These are phyloP conservation scores for Rhorus exstirpatorius DNA, from an alignment of 2,888 invertebrate species.

Conservation along the genomic window DNA sequence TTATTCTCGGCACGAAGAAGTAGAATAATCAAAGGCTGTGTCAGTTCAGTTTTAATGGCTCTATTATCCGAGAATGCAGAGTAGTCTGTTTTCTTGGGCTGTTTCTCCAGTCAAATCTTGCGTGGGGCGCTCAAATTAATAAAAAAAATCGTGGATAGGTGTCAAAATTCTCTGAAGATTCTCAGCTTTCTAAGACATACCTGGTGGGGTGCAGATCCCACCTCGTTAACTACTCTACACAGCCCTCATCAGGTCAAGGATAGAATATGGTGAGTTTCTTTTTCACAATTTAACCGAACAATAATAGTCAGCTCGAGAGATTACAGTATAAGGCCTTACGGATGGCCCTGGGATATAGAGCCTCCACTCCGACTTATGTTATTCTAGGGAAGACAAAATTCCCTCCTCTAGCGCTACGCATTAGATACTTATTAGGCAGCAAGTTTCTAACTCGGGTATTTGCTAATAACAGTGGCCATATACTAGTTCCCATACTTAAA, in stretches of 20 bases:
- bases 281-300: neutral
- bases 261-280: constrained; percentile 24
- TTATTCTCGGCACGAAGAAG: constrained; percentile 29
- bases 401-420: neutral
- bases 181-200: constrained; percentile 36
- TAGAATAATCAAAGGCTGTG: neutral
- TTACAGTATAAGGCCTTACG: constrained; percentile 29
- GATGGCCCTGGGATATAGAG: constrained; percentile 14
- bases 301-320: constrained; percentile 15
- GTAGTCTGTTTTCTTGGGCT: constrained; percentile 22
- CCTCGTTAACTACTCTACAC: neutral
- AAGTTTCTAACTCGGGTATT: neutral
- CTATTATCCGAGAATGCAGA: neutral
- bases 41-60: neutral
- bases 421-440: constrained; percentile 5
- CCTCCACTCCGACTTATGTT: constrained; percentile 13
- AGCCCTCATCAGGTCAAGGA: constrained; percentile 8
- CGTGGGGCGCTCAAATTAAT: constrained; percentile 27
- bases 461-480: neutral
- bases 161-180: constrained; percentile 40
- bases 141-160: constrained; percentile 2
- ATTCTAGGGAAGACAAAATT: too few relatives aligned
- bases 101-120: neutral
- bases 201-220: constrained; percentile 21
- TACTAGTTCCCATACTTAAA: neutral